Evolutionary conservation across 2,888 invertebrate genomes (phyloP), one percentile per base, ranked within the genome.

Genomic region (Gibbula magus): DNA sequence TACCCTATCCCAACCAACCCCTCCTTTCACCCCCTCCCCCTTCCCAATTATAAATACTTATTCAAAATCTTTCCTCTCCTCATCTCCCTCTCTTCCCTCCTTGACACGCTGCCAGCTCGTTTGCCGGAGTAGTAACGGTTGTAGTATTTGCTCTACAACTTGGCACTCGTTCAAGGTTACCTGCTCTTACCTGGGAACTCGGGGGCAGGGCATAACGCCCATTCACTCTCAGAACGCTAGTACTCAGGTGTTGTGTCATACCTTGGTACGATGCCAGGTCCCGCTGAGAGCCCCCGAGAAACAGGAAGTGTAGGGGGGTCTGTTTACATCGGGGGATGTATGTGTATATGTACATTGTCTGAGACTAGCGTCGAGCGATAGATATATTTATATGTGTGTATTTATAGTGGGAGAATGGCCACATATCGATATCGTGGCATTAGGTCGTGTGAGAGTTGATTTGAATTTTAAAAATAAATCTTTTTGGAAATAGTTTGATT

Each of bases 121-220:
- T n/a, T 61, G 29, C 61, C 61, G 45, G 16, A 5, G 70, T 70
- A 70, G 70, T 70, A 70, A 20, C n/a, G 20, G 29, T 35, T 70
- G 70, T 70, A 70, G 70, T 70, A 70, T 35, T 35, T 35, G 20
- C 18, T 20, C 39, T 70, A 70, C 70, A 70, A 70, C 70, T 70
- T 70, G 70, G 70, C 70, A 70, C 32, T 35, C 29, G 20, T 70
- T 70, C 70, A 70, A 70, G 70, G 70, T 70, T 35, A 70, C 16
- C 70, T 35, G 70, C n/a, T 4, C 22, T 20, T 39, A 70, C 70
- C 70, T 70, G 70, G 39, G 70, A 70, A 70, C 39, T 18, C 35
- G 29, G n/a, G 39, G 70, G 16, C 70, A 20, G 32, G 20, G 70
- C 35, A 35, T 18, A 32, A 35, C 35, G 39, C 70, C 35, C 70